phyloP scores from a whole-genome alignment of 2,888 invertebrate species.

The Eupithecia centaureata region DNA sequence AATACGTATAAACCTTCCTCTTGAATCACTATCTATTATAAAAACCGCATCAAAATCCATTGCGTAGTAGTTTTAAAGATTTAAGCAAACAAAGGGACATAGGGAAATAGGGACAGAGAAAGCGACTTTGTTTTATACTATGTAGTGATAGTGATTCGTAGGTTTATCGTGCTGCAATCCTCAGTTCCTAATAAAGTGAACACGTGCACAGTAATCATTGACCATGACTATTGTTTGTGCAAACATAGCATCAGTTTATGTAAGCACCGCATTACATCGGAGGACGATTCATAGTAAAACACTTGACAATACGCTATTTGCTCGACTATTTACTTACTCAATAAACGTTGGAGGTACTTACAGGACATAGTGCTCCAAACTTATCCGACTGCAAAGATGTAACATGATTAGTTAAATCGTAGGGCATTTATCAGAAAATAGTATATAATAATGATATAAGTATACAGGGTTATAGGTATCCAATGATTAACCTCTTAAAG shows the following conservation, averaged over 20 bases:
- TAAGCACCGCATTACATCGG: constrained; percentile 29
- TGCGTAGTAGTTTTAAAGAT: too few species aligned
- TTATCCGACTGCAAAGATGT: constrained; percentile 62
- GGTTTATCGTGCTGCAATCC: neutral
- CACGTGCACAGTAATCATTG: constrained; percentile 5
- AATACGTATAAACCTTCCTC: too few species aligned
- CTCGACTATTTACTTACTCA: constrained; percentile 42
- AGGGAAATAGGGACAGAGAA: too few species aligned
- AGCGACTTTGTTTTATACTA: too few species aligned
- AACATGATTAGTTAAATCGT: constrained; percentile 8
- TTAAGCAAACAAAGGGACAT: too few species aligned
- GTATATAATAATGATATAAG: too few species aligned
- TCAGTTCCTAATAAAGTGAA: neutral
- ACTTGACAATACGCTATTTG: constrained; percentile 46
- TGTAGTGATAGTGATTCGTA: too few species aligned
- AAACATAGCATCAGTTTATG: constrained; percentile 37
- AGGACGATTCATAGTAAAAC: constrained; percentile 37
- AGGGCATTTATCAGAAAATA: neutral
- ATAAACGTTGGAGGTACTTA: constrained; percentile 54
- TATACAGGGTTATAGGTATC: too few species aligned
- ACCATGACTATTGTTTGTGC: constrained; percentile 33
- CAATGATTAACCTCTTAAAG: too few species aligned
- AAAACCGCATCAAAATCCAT: too few species aligned
- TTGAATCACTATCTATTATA: too few species aligned
- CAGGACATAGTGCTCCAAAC: constrained; percentile 72